A percentile compares a stretch with the other conserved stretches of the same genome.
These are phyloP conservation scores for Drosophila diplacantha DNA, from an alignment of 2,888 invertebrate species.

Conservation along the genomic window DNA sequence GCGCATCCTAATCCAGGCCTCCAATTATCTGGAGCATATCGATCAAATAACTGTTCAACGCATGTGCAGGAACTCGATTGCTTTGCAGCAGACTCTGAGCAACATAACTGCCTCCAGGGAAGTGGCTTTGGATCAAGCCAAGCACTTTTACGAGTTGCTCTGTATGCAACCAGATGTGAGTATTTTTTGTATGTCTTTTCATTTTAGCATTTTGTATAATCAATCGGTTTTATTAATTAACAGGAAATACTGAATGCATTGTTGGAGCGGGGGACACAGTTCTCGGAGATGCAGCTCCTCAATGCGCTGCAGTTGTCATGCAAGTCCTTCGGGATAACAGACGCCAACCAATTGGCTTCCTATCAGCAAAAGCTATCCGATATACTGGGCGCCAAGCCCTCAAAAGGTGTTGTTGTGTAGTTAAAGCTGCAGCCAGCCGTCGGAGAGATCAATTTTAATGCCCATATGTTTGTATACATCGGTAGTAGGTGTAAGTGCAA, in stretches of 20 bases:
- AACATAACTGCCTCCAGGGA: constrained; percentile 90
- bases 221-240: constrained; percentile 29
- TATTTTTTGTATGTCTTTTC: background rate
- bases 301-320: constrained; percentile 89
- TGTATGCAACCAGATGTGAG: constrained; percentile 88
- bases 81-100: constrained; percentile 90
- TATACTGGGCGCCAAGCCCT: constrained; percentile 84
- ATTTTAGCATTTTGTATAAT: background rate
- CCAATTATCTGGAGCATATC: constrained; percentile 87
- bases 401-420: constrained; percentile 88
- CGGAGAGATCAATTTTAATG: constrained; percentile 16
- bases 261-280: constrained; percentile 91
- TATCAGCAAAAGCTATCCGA: constrained; percentile 89
- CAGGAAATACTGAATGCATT: constrained; percentile 90
- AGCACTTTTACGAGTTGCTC: constrained; percentile 92
- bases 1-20: constrained; percentile 88
- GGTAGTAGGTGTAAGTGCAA: constrained; percentile 53
- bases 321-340: constrained; percentile 80
- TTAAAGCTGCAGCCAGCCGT: constrained; percentile 22
- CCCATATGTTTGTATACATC: constrained; percentile 33
- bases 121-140: constrained; percentile 91
- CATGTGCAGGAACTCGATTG: constrained; percentile 91
- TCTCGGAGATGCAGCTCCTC: constrained; percentile 91
- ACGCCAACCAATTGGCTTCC: constrained; percentile 81
- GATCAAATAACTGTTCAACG: constrained; percentile 90